Base-by-base conservation (phyloP, 2,888 invertebrate genomes). In the Encarsia formosa region DNA sequence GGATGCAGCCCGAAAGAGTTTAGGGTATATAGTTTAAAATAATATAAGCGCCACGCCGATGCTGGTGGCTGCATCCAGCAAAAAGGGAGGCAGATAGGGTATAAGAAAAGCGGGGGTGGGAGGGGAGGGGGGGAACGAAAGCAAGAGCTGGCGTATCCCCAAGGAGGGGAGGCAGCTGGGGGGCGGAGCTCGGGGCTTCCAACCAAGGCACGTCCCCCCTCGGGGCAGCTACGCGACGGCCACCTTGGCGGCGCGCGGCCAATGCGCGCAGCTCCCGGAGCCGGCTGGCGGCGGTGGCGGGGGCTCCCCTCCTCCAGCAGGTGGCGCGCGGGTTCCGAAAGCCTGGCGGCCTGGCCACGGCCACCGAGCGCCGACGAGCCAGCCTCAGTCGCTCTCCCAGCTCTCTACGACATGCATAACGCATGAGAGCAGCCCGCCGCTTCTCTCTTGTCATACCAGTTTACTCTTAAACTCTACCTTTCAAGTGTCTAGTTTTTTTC, bases 331-430 rank as follows among this genome's bases (percentile, higher is more conserved):
- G 31, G 44, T 60, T 61, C 60, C 63, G 62, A 65, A n/a, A n/a
- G n/a, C n/a, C n/a, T n/a, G n/a, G n/a, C n/a, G n/a, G n/a, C n/a
- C n/a, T n/a, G n/a, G 72, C 26, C 37, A 19, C 20, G 26, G 26
- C 37, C 32, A 19, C 44, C 22, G 15, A 9, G 19, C 45, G 19
- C 24, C 20, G 11, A 69, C 77, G 76, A 71, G 71, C 70, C 71
- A 73, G 77, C 78, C 77, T 71, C 71, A 73, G 77, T 78, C 77
- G 78, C 78, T 78, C 77, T 77, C 78, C 76, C 45, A 37, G 53
- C 49, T 44, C 43, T 69, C 69, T 71, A 73, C 74, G 75, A 76
- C 78, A 79, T 79, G 78, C 79, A 78, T 78, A 78, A 81, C 81
- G 80, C 80, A 81, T 80, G 79, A 81, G 77, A 76, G 74, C 69